Evolutionary conservation across 1,140 invertebrate species (phyloP).

Genomic region (Musca vetustissima): DNA sequence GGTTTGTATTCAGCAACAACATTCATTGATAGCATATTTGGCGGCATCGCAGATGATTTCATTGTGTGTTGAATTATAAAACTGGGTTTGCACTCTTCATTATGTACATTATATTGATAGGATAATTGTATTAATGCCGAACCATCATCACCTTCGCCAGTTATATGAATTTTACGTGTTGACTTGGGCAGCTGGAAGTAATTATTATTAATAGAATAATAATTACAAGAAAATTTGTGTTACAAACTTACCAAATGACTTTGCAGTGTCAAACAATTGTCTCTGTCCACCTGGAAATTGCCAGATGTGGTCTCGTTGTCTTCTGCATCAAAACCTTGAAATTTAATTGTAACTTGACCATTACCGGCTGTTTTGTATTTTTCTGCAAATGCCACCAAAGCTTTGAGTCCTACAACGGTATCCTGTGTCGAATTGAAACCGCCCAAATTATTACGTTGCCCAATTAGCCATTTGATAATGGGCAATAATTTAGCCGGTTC

Average conservation of each 20-base stretch:
- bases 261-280: too few species aligned
- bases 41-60: too few species aligned
- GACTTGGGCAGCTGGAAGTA: conserved; percentile 34
- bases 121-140: conserved; percentile 78
- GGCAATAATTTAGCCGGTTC: conserved; percentile 56
- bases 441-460: conserved; percentile 71
- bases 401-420: conserved; percentile 65
- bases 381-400: conserved; percentile 61
- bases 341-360: conserved; percentile 36
- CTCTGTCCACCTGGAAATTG: conserved; percentile 35
- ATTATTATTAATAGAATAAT: conserved; percentile 53
- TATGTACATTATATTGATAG: conserved; percentile 78
- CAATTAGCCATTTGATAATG: conserved; percentile 67
- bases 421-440: conserved; percentile 74
- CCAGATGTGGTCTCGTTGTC: conserved; percentile 44
- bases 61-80: too few species aligned
- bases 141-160: conserved; percentile 55
- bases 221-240: conserved; percentile 54
- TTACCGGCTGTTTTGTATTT: conserved; percentile 30
- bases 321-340: conserved; percentile 30
- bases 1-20: conserved; percentile 64
- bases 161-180: conserved; percentile 59
- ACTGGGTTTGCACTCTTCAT: too few species aligned
- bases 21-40: conserved; percentile 70
- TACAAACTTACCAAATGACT: too few species aligned